Conservation (phyloP, 1,140 invertebrate genomes). For the Papilio polytes region DNA sequence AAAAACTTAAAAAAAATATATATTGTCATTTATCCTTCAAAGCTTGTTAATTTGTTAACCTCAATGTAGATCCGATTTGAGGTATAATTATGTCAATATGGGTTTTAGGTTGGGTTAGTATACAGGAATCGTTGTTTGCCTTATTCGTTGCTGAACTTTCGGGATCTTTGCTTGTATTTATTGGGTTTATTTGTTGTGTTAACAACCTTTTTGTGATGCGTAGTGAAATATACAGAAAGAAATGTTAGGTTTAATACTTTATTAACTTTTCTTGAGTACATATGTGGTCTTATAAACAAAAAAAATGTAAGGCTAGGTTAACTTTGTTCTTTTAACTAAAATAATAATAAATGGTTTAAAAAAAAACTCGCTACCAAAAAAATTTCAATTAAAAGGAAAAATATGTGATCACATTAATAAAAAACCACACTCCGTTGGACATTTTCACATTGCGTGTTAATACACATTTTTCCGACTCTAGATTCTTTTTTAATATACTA, state of each 20-base stretch:
- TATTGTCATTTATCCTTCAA: neutral
- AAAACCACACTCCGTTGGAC: neutral
- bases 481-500: neutral
- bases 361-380: too few species aligned
- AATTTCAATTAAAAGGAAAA: too few species aligned
- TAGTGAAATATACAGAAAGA: neutral
- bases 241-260: neutral
- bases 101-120: slow-evolving; percentile 49
- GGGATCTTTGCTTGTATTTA: slow-evolving; percentile 1
- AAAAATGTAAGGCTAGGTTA: too few species aligned
- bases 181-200: neutral
- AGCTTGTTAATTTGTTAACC: neutral
- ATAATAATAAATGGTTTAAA: too few species aligned
- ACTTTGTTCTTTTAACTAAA: too few species aligned
- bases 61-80: slow-evolving; percentile 45
- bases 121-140: slow-evolving; percentile 32
- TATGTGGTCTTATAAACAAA: neutral
- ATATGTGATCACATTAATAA: too few species aligned
- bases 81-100: slow-evolving; percentile 62
- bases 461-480: neutral
- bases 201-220: neutral
- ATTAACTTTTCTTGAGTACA: neutral
- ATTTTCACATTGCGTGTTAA: slow-evolving; percentile 11
- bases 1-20: too few species aligned
- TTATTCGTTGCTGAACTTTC: slow-evolving; percentile 18